Percentiles rank a stretch among this genome's conserved stretches.
Conservation (phyloP, 2,113 vertebrate genomes). For the Cyphomyrus discorhynchus region DNA sequence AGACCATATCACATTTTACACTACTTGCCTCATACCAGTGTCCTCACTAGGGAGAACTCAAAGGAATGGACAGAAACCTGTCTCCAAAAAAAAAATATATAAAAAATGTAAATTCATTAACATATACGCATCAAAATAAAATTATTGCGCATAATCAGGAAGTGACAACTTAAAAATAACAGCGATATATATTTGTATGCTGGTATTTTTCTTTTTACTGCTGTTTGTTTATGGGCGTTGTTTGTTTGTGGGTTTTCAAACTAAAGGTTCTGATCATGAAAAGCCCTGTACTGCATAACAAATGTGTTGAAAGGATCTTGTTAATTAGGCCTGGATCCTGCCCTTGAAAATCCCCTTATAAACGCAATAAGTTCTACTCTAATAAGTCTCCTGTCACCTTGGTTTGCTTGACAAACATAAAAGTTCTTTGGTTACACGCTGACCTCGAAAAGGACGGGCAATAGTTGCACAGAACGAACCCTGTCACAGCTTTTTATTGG, state of each 20-base stretch:
- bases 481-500: background rate
- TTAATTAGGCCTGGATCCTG: background rate
- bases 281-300: background rate
- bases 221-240: background rate
- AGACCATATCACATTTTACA: slow-evolving; percentile 54
- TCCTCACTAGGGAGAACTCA: slow-evolving; percentile 17
- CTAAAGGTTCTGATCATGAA: background rate
- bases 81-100: background rate
- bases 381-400: slow-evolving; percentile 10
- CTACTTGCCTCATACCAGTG: slow-evolving; percentile 41
- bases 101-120: slow-evolving; percentile 32
- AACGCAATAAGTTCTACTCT: background rate
- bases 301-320: background rate
- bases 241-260: background rate
- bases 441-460: background rate
- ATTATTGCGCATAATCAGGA: background rate
- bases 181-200: background rate
- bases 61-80: background rate
- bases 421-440: slow-evolving; percentile 15
- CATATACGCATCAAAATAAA: slow-evolving; percentile 33
- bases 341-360: slow-evolving; percentile 11
- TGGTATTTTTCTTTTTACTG: background rate
- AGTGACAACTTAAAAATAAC: background rate
- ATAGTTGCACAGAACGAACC: background rate
- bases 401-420: slow-evolving; percentile 23